Evolutionary conservation across 2,113 vertebrate species (phyloP), one percentile per base, ranked within the genome.

Genomic region (Macquaria australasica): DNA sequence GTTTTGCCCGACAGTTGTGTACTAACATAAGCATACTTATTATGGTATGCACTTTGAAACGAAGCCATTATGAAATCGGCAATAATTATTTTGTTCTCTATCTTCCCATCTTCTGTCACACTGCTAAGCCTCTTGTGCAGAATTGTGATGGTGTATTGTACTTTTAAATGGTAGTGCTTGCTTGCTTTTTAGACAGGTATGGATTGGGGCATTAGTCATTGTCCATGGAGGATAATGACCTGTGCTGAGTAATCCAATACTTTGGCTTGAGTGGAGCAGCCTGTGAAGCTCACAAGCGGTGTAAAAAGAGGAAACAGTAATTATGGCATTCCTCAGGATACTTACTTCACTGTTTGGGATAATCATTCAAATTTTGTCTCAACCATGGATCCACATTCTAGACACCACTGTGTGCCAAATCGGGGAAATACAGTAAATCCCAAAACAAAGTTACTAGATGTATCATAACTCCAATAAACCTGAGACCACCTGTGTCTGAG

Each of bases 191-290:
- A 71, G 56, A 89, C 43, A 28, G 72, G 45, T 82, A 82, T 86
- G 45, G 81, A 86, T 84, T 73, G 59, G 66, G 64, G 25, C 56
- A 83, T 87, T 81, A 76, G 66, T 75, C 75, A 67, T 6, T 45
- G 66, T 80, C 83, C 9, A 28, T 64, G 18, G 70, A 72, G 59
- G 50, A 72, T 34, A 53, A 60, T 51, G 83, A 70, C 50, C 53
- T 43, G 56, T 80, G 53, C 67, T 63, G 76, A 73, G 75, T 77
- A 77, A 79, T 82, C 43, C 71, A 77, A 34, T 75, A 59, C 71
- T 12, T 70, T 37, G 3, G n/a, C 28, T 18, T 37, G 62, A 55
- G 60, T 58, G 41, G 63, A 77, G 25, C 72, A 37, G 31, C 39
- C 51, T 58, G 63, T 34, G 37, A 25, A 7, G 69, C 59, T 81